Percentiles rank a stretch among this genome's conserved stretches.
These are phyloP conservation scores for Siderastrea siderea DNA, from an alignment of 92 coral and sea anemone species.

Conservation along the genomic window DNA sequence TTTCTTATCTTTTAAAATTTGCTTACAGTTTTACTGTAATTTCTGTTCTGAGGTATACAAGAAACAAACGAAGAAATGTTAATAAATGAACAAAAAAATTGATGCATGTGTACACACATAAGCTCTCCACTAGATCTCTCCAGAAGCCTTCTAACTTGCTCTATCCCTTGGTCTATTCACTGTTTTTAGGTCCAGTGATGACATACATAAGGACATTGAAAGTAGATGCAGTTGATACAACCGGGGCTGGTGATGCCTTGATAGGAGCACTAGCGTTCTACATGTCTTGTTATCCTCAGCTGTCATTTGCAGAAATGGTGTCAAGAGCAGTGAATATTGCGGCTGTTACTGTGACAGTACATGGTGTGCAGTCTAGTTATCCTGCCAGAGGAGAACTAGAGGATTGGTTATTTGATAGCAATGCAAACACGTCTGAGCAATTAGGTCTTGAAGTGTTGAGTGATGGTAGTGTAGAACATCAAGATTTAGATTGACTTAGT, in stretches of 20 bases:
- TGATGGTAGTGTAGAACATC: neutral
- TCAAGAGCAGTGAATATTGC: constrained; percentile 86
- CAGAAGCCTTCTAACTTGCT: too few species aligned
- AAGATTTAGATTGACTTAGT: neutral
- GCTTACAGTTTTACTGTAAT: too few species aligned
- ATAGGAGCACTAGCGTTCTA: constrained; percentile 87
- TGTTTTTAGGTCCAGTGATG: constrained; percentile 51
- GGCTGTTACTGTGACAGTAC: constrained; percentile 79
- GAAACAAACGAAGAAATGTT: too few species aligned
- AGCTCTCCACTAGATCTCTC: too few species aligned
- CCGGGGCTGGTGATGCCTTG: constrained; percentile 95
- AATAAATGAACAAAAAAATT: too few species aligned
- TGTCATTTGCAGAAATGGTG: constrained; percentile 83
- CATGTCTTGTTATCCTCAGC: constrained; percentile 84
- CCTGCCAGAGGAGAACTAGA: constrained; percentile 79
- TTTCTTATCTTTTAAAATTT: neutral
- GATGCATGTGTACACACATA: too few species aligned
- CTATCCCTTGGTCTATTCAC: too few species aligned
- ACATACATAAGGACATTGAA: constrained; percentile 51
- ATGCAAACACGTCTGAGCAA: constrained; percentile 13
- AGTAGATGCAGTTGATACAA: constrained; percentile 89
- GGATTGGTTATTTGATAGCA: constrained; percentile 57
- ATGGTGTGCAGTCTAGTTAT: constrained; percentile 93
- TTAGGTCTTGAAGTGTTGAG: constrained; percentile 13
- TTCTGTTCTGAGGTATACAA: too few species aligned